Evolutionary conservation across 2,797 vertebrate genomes (phyloP).

Genomic region (Sebastes hubbsi): DNA sequence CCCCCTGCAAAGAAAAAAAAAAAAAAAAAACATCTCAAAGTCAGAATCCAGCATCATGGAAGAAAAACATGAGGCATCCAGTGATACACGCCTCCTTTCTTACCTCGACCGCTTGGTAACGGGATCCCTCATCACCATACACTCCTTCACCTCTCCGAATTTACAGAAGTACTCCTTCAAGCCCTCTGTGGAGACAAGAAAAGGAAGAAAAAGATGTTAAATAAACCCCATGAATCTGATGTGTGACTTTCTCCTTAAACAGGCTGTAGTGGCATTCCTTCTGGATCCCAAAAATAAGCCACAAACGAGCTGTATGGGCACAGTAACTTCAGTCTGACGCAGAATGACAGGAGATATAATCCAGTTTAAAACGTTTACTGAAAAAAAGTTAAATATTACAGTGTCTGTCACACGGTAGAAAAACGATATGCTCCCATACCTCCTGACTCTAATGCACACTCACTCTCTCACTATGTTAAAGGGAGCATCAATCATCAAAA

Average conservation of each 20-base stretch:
- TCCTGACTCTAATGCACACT: no score
- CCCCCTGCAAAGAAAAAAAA: conserved; percentile 81
- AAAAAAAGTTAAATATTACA: no score
- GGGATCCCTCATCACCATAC: conserved; percentile 97
- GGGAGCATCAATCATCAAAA: no score
- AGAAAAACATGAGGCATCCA: conserved; percentile 43
- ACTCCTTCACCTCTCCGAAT: conserved; percentile 97
- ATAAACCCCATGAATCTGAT: not conserved
- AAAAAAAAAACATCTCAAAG: not conserved
- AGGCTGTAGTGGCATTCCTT: no score
- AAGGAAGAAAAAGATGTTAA: not conserved
- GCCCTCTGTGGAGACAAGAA: conserved; percentile 84
- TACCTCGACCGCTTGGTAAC: conserved; percentile 98
- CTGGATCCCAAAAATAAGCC: no score
- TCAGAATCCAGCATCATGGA: conserved; percentile 8
- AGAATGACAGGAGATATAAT: no score
- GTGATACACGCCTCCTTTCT: conserved; percentile 80
- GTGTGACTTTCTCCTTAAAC: not conserved
- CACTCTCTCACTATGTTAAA: no score
- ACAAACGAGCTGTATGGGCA: no score
- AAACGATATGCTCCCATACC: no score
- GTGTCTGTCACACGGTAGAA: no score
- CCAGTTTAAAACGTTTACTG: no score
- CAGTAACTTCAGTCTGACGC: no score
- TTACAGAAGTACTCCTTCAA: conserved; percentile 97